A percentile compares a stretch with the other conserved stretches of the same genome.
These are phyloP conservation scores for Danionella cerebrum DNA, from an alignment of 2,113 vertebrate genomes.

Conservation along the genomic window DNA sequence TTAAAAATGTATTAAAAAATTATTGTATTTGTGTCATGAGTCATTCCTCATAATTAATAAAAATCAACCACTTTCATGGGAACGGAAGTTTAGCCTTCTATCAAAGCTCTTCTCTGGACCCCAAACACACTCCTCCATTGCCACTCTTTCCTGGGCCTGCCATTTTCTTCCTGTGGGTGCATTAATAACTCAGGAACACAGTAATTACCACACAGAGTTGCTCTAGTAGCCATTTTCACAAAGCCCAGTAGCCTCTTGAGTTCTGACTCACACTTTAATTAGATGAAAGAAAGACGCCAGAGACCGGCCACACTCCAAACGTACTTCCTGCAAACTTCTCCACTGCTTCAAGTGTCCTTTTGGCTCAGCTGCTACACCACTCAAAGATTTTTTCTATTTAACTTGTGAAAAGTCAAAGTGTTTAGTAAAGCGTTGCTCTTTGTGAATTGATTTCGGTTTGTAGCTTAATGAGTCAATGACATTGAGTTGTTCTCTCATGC, in stretches of 20 bases:
- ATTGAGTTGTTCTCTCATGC: background rate
- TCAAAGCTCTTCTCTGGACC: conserved; percentile 6
- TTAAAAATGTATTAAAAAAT: too few relatives aligned
- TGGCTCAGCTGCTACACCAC: too few relatives aligned
- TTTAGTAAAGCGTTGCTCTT: background rate
- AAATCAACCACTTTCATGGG: background rate
- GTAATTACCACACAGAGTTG: conserved; percentile 4
- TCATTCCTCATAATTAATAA: background rate
- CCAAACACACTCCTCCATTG: background rate
- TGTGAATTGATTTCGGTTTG: conserved; percentile 8
- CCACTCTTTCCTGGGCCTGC: background rate
- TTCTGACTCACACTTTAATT: conserved; percentile 21
- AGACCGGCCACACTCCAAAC: background rate
- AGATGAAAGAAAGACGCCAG: conserved; percentile 6
- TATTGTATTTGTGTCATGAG: too few relatives aligned
- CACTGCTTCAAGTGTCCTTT: background rate
- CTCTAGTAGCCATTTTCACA: conserved; percentile 3
- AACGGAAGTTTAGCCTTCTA: background rate
- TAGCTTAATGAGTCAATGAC: background rate
- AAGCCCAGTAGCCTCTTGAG: conserved; percentile 14
- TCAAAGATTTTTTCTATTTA: too few relatives aligned
- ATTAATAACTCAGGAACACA: background rate
- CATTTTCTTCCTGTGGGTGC: background rate
- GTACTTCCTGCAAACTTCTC: background rate
- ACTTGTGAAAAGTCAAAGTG: background rate